These are phyloP conservation scores for Notolepis coatsorum DNA, from an alignment of 2,797 vertebrate species.

Conservation along the genomic window DNA sequence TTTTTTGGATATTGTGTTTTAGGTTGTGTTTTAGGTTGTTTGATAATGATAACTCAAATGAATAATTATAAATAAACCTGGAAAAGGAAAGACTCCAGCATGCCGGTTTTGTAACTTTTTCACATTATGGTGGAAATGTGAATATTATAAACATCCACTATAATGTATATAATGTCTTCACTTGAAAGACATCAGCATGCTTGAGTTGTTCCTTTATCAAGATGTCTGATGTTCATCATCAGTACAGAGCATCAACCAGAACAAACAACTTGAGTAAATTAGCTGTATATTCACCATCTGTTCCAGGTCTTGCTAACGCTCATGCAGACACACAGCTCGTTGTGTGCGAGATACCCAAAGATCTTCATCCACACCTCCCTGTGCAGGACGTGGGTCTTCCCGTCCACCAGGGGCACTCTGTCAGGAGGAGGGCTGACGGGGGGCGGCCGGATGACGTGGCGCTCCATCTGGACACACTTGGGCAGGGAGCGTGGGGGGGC, in stretches of 20 bases:
- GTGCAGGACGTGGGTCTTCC: constrained; percentile 90
- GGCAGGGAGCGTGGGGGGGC: constrained; percentile 93
- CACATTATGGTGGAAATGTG: too few relatives aligned
- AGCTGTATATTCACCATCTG: constrained; percentile 88
- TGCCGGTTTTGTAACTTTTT: not conserved
- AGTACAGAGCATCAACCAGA: not conserved
- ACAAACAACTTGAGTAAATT: not conserved
- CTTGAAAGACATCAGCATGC: too few relatives aligned
- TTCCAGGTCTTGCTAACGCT: constrained; percentile 99
- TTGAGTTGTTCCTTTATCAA: not conserved
- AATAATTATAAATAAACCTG: not conserved
- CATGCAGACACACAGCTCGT: constrained; percentile 97
- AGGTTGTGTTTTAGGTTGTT: too few relatives aligned
- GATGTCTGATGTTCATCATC: too few relatives aligned
- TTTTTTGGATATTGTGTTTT: not conserved
- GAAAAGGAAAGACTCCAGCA: not conserved
- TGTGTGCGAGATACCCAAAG: constrained; percentile 92
- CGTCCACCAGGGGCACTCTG: constrained; percentile 91
- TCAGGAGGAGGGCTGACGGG: constrained; percentile 98
- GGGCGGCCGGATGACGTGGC: constrained; percentile 95
- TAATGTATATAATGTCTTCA: too few relatives aligned
- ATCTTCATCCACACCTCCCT: constrained; percentile 97
- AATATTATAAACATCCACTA: too few relatives aligned
- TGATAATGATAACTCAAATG: too few relatives aligned
- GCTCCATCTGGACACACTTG: constrained; percentile 97